Evolutionary conservation across 2,888 invertebrate species (phyloP).

Genomic region (Catocala nupta): DNA sequence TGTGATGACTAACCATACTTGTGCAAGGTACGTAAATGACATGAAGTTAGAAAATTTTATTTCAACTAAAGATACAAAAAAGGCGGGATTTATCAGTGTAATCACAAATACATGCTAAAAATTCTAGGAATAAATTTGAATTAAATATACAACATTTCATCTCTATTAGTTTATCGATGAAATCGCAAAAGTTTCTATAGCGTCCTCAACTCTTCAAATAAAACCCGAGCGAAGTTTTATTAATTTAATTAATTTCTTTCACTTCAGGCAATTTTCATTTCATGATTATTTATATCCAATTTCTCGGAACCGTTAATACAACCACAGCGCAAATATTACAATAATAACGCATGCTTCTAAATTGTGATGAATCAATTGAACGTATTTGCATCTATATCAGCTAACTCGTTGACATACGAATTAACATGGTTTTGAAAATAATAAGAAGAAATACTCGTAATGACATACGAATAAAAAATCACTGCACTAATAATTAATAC

Average conservation of each 20-base stretch:
- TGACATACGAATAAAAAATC: too few relatives aligned
- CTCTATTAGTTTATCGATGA: neutral
- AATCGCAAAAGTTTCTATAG: neutral
- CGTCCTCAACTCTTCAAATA: constrained; percentile 5
- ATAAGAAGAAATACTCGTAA: too few relatives aligned
- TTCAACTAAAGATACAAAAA: too few relatives aligned
- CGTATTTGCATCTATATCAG: too few relatives aligned
- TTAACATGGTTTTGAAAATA: too few relatives aligned
- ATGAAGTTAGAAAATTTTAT: too few relatives aligned
- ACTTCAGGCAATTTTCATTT: neutral
- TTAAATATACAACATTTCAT: neutral
- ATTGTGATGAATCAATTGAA: too few relatives aligned
- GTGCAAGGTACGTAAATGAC: too few relatives aligned
- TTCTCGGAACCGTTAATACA: neutral
- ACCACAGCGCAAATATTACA: neutral
- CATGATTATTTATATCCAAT: neutral
- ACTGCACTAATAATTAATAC: too few relatives aligned
- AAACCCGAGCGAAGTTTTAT: neutral
- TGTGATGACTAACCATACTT: too few relatives aligned
- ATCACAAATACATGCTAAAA: neutral
- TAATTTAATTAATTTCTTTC: neutral
- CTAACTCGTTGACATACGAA: too few relatives aligned
- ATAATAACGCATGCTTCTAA: too few relatives aligned
- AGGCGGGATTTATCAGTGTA: neutral
- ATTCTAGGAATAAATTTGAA: neutral